Evolutionary conservation across 1,140 invertebrate species (phyloP).

Genomic region (Idris sp.): DNA sequence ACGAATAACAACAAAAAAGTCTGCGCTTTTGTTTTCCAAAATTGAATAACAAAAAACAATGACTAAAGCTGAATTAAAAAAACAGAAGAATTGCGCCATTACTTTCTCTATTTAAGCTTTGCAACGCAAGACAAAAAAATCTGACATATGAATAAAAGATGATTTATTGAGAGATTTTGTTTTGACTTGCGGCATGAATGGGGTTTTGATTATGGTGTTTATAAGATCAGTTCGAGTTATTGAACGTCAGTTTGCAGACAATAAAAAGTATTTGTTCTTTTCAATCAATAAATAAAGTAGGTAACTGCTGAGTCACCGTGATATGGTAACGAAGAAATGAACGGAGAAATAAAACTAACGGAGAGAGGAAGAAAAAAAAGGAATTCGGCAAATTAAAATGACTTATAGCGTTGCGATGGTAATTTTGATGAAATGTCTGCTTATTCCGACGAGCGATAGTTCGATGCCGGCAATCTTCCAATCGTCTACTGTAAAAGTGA

Average conservation of each 20-base stretch:
- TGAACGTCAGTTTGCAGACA: constrained; percentile 10
- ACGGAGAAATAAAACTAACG: too few species aligned
- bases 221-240: constrained; percentile 12
- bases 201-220: constrained; percentile 12
- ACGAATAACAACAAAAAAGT: not conserved
- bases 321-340: constrained; percentile 15
- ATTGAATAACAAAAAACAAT: constrained; percentile 1
- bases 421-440: constrained; percentile 42
- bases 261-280: constrained; percentile 33
- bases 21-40: constrained; percentile 1
- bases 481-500: constrained; percentile 46
- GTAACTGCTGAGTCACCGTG: constrained; percentile 33
- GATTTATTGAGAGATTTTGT: constrained; percentile 30
- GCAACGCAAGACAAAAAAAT: too few species aligned
- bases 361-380: constrained; percentile 10
- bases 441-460: constrained; percentile 37
- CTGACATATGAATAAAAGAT: constrained; percentile 14
- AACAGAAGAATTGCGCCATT: too few species aligned
- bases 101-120: too few species aligned
- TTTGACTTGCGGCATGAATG: constrained; percentile 42
- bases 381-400: constrained; percentile 34
- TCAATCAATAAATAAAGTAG: constrained; percentile 41
- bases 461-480: constrained; percentile 42
- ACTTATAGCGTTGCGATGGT: constrained; percentile 24
- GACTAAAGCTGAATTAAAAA: too few species aligned